Percentiles rank a stretch among this genome's conserved stretches.
Conservation (phyloP, 2,113 vertebrate species). For the Rana temporaria region DNA sequence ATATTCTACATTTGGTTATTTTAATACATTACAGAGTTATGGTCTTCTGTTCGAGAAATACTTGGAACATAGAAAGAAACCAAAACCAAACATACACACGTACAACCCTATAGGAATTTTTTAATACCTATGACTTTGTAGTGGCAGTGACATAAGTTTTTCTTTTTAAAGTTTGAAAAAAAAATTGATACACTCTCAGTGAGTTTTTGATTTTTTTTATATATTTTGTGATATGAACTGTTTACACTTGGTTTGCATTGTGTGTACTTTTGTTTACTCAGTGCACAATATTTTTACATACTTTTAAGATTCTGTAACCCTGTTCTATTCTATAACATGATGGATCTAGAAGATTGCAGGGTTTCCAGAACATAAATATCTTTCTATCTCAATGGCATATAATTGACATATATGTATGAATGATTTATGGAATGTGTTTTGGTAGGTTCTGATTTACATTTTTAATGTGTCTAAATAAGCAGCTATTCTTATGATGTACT, state of each 20-base stretch:
- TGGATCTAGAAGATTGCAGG: constrained; percentile 76
- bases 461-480: constrained; percentile 76
- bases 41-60: too few relatives aligned
- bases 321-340: constrained; percentile 66
- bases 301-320: constrained; percentile 47
- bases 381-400: constrained; percentile 21
- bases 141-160: neutral
- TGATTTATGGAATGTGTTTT: constrained; percentile 79
- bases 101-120: too few relatives aligned
- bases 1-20: too few relatives aligned
- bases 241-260: constrained; percentile 42
- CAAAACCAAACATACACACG: too few relatives aligned
- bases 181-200: constrained; percentile 27
- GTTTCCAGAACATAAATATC: neutral
- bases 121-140: too few relatives aligned
- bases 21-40: too few relatives aligned
- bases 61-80: too few relatives aligned
- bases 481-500: constrained; percentile 74
- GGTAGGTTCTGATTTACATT: constrained; percentile 73
- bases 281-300: constrained; percentile 35
- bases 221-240: constrained; percentile 49
- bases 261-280: neutral
- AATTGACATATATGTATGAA: constrained; percentile 65
- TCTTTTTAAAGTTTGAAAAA: neutral
- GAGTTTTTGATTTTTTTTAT: constrained; percentile 30